Conservation (phyloP, 2,797 vertebrate species). For the Sebastes matsubarae region DNA sequence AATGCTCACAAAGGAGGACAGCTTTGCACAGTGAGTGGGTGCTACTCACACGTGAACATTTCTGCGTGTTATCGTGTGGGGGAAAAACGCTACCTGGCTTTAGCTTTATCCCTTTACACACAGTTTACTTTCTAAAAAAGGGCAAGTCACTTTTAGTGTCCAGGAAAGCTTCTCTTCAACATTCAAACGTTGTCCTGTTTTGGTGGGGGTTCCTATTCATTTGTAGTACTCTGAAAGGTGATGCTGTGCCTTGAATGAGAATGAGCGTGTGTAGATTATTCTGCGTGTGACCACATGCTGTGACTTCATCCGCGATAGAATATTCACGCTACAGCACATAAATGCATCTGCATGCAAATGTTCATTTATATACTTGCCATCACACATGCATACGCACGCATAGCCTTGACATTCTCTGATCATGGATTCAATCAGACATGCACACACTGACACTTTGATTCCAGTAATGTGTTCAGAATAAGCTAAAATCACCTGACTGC, state of each 20-base stretch:
- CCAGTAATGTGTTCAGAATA: slow-evolving; percentile 10
- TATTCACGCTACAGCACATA: background rate
- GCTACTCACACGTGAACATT: background rate
- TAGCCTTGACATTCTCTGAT: background rate
- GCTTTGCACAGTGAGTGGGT: background rate
- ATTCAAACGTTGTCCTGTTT: background rate
- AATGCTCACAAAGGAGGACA: background rate
- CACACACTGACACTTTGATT: slow-evolving; percentile 6
- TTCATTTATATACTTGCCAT: background rate
- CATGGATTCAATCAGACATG: background rate
- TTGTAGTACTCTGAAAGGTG: background rate
- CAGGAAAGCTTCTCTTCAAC: background rate
- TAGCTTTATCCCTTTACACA: background rate
- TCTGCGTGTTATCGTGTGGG: background rate
- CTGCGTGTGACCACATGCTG: slow-evolving; percentile 36
- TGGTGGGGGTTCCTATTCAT: background rate
- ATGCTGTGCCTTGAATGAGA: background rate
- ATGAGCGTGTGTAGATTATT: slow-evolving; percentile 22
- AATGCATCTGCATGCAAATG: slow-evolving; percentile 26
- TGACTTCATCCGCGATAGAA: slow-evolving; percentile 20
- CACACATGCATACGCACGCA: background rate
- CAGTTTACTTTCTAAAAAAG: background rate
- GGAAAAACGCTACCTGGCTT: background rate
- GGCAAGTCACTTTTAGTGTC: background rate
- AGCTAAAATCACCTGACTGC: slow-evolving; percentile 38